Evolutionary conservation across 2,113 vertebrate genomes (phyloP).

Genomic region (Callospermophilus lateralis): DNA sequence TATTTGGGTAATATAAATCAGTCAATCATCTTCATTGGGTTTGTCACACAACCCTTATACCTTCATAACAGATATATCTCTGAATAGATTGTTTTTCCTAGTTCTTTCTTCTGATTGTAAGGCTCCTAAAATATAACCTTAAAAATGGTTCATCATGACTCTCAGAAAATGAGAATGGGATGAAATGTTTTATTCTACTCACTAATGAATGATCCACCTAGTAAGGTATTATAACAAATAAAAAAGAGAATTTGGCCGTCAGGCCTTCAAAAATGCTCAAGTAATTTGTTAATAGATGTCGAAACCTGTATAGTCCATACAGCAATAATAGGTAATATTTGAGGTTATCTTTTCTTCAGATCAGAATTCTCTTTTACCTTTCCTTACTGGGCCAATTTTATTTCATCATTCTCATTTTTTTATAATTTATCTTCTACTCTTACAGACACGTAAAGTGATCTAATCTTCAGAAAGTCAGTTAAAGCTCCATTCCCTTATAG

Average conservation of each 20-base stretch:
- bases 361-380: neutral
- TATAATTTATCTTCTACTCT: neutral
- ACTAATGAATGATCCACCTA: neutral
- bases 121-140: neutral
- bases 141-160: neutral
- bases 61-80: neutral
- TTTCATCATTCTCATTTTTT: neutral
- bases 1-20: neutral
- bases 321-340: neutral
- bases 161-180: neutral
- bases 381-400: neutral
- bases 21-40: neutral
- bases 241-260: neutral
- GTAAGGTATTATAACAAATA: neutral
- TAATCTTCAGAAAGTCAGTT: neutral
- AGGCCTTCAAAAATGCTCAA: neutral
- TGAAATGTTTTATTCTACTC: slow-evolving; percentile 1
- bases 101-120: neutral
- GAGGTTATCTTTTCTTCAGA: neutral
- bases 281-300: neutral
- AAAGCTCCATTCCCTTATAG: neutral
- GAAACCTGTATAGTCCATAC: neutral
- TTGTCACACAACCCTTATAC: neutral
- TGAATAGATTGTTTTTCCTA: neutral
- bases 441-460: neutral